Evolutionary conservation across 2,888 invertebrate genomes (phyloP).

Genomic region (Crocallis elinguaria): DNA sequence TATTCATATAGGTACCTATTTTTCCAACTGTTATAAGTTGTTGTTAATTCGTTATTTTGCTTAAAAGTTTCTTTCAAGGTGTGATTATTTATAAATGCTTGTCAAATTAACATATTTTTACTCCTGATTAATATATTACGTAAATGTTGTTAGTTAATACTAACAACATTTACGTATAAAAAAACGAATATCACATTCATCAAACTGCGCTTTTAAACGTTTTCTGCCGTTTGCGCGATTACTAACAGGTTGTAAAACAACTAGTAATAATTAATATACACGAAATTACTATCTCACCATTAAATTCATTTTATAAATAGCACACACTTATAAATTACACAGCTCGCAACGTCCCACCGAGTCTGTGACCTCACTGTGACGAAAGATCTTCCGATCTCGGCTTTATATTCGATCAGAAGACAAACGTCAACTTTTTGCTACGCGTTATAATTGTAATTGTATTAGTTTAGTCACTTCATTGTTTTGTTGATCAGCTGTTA

Average conservation of each 20-base stretch:
- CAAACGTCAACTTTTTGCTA: constrained; percentile 30
- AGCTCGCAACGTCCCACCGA: constrained; percentile 47
- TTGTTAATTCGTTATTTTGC: too few species aligned
- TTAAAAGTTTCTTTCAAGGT: too few species aligned
- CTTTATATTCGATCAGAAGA: constrained; percentile 53
- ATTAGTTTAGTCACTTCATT: constrained; percentile 39
- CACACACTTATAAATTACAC: constrained; percentile 3
- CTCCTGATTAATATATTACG: too few species aligned
- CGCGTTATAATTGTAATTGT: constrained; percentile 29
- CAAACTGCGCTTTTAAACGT: too few species aligned
- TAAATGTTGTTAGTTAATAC: too few species aligned
- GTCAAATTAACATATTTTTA: too few species aligned
- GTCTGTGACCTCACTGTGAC: constrained; percentile 31
- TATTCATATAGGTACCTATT: too few species aligned
- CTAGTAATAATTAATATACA: not conserved
- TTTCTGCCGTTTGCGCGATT: too few species aligned
- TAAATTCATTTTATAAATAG: constrained; percentile 15
- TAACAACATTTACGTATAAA: too few species aligned
- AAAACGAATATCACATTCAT: too few species aligned
- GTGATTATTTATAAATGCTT: too few species aligned
- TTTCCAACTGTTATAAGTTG: too few species aligned
- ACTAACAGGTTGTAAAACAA: not conserved
- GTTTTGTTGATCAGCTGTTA: constrained; percentile 28
- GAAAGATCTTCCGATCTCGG: constrained; percentile 46
- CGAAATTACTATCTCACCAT: constrained; percentile 8